Evolutionary conservation across 2,888 invertebrate genomes (phyloP).

Genomic region (Neelides folsomi): DNA sequence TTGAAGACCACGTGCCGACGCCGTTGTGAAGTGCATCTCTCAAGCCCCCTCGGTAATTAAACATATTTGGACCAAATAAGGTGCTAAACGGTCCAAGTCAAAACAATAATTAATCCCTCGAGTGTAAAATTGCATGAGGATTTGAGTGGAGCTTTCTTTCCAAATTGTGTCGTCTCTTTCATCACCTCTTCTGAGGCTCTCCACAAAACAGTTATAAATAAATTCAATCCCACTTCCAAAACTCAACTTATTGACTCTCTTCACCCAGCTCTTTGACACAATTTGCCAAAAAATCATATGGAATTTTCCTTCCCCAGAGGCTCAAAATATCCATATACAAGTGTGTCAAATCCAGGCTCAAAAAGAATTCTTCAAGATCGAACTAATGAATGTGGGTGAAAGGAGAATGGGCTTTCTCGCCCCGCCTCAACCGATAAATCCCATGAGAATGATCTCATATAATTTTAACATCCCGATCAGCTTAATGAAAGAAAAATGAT

Average conservation of each 20-base stretch:
- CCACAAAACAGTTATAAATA: constrained; percentile 13
- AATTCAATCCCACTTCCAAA: constrained; percentile 4
- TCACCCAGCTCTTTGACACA: background rate
- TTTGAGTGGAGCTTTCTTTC: too few relatives aligned
- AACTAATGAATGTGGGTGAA: too few relatives aligned
- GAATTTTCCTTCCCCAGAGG: too few relatives aligned
- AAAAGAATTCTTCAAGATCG: too few relatives aligned
- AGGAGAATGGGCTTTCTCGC: too few relatives aligned
- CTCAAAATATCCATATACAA: too few relatives aligned
- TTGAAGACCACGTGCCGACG: too few relatives aligned
- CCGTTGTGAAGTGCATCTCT: background rate
- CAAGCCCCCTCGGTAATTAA: constrained; percentile 12
- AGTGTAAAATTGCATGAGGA: constrained; percentile 13
- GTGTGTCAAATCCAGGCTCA: too few relatives aligned
- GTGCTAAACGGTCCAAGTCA: constrained; percentile 11
- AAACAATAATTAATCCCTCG: constrained; percentile 20
- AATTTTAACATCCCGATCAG: background rate
- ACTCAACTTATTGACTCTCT: constrained; percentile 11
- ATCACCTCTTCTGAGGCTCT: constrained; percentile 8
- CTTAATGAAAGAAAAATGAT: too few relatives aligned
- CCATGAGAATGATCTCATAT: too few relatives aligned
- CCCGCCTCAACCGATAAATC: too few relatives aligned
- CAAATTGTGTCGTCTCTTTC: constrained; percentile 8
- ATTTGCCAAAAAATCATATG: too few relatives aligned
- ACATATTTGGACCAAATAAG: constrained; percentile 14